phyloP scores from a whole-genome alignment of 1,140 invertebrate genomes.

The Euura lappo region DNA sequence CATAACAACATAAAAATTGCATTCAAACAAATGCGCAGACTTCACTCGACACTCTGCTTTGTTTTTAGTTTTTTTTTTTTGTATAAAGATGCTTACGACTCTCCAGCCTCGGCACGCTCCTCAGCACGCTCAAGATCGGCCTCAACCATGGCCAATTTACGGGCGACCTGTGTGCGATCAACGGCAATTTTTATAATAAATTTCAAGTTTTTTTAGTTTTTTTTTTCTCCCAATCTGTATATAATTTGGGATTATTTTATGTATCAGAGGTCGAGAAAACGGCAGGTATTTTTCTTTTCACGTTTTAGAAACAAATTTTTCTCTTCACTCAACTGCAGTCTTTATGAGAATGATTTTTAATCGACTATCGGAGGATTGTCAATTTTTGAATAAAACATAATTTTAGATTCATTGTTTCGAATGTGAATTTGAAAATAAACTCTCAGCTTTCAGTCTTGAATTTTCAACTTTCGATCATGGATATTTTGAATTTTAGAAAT shows the following conservation, averaged over 20 bases:
- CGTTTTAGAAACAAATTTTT: not conserved
- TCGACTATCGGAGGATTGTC: too few species aligned
- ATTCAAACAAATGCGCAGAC: constrained; percentile 17
- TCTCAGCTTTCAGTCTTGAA: too few species aligned
- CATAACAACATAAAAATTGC: constrained; percentile 8
- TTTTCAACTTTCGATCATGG: too few species aligned
- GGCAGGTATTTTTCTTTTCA: constrained; percentile 27
- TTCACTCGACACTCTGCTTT: constrained; percentile 13
- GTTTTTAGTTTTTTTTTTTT: constrained; percentile 4
- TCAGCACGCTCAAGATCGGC: constrained; percentile 99
- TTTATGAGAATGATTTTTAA: not conserved
- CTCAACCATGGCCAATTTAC: constrained; percentile 99
- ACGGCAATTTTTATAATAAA: constrained; percentile 25
- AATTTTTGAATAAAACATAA: too few species aligned
- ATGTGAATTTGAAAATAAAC: too few species aligned
- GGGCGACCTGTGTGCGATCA: constrained; percentile 85
- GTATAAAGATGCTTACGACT: constrained; percentile 86
- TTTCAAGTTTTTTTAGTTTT: not conserved
- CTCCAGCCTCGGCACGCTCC: constrained; percentile 98
- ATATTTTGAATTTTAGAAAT: too few species aligned
- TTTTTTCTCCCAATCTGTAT: constrained; percentile 14
- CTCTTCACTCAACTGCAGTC: not conserved
- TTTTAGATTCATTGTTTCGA: too few species aligned
- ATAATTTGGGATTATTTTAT: constrained; percentile 1
- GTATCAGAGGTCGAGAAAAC: constrained; percentile 22